Evolutionary conservation across 2,888 invertebrate species (phyloP).

Genomic region (Heliconius erato): DNA sequence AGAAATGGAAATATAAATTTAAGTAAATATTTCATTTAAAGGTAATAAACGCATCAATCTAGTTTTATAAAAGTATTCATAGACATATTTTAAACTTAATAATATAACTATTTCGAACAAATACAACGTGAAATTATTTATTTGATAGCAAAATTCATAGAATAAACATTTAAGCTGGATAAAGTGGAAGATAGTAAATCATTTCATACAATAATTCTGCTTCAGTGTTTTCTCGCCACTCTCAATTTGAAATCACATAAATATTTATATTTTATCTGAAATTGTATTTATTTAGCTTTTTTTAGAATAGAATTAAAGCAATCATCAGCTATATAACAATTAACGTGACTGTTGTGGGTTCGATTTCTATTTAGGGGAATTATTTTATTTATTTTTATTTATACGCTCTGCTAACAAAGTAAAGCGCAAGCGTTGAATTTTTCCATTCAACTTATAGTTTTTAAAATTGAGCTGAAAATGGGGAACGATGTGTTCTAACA

Average conservation of each 20-base stretch:
- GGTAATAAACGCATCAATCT: too few relatives aligned
- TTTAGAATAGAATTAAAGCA: too few relatives aligned
- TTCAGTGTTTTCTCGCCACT: conserved; percentile 65
- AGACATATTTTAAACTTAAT: too few relatives aligned
- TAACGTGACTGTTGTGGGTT: too few relatives aligned
- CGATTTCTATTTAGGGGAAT: too few relatives aligned
- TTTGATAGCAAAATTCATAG: conserved; percentile 11
- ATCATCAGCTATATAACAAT: too few relatives aligned
- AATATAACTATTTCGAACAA: too few relatives aligned
- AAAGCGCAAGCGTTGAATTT: neutral
- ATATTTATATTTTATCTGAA: conserved; percentile 80
- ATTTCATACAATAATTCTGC: conserved; percentile 54
- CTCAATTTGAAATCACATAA: conserved; percentile 83
- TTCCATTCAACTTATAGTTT: neutral
- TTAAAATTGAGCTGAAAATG: neutral
- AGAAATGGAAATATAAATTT: too few relatives aligned
- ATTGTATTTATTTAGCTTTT: neutral
- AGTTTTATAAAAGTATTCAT: too few relatives aligned
- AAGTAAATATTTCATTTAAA: too few relatives aligned
- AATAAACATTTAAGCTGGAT: conserved; percentile 29
- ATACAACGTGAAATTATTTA: neutral
- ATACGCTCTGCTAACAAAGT: too few relatives aligned
- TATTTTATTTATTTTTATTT: too few relatives aligned
- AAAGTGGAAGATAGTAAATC: conserved; percentile 49
- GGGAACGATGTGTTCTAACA: neutral